Conservation (phyloP, 2,797 vertebrate species). For the Falco concolor region DNA sequence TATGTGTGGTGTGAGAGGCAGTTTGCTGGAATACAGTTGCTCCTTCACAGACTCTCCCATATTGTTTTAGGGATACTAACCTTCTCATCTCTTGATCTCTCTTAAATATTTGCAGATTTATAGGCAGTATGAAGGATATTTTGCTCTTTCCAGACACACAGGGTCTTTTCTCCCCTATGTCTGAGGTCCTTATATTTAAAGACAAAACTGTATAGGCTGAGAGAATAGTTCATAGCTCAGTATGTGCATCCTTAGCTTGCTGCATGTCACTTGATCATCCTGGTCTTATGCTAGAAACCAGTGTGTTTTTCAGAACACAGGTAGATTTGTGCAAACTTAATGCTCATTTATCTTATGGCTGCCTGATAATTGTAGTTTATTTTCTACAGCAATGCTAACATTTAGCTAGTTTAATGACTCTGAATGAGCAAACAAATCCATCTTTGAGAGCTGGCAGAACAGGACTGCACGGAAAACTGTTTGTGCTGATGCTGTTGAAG, state of each 20-base stretch:
- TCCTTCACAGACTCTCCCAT: neutral
- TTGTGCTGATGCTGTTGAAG: slow-evolving; percentile 30
- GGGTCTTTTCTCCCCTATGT: neutral
- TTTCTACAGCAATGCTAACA: neutral
- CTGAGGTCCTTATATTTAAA: neutral
- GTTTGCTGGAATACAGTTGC: neutral
- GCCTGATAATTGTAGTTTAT: neutral
- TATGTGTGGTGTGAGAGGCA: neutral
- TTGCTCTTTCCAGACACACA: neutral
- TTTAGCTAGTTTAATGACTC: neutral
- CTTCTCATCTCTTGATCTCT: neutral
- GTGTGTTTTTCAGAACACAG: neutral
- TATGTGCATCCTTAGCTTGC: neutral
- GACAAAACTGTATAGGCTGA: neutral
- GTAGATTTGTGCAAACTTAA: neutral
- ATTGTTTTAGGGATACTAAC: neutral
- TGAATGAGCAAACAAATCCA: slow-evolving; percentile 1
- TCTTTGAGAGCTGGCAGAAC: neutral
- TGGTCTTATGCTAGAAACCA: neutral
- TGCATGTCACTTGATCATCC: neutral
- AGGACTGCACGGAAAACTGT: neutral
- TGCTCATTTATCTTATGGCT: neutral
- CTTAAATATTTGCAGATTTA: neutral
- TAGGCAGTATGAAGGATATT: neutral
- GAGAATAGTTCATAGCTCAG: neutral